Conservation (phyloP, 2,113 vertebrate genomes). For the Ardeotis arabs region DNA sequence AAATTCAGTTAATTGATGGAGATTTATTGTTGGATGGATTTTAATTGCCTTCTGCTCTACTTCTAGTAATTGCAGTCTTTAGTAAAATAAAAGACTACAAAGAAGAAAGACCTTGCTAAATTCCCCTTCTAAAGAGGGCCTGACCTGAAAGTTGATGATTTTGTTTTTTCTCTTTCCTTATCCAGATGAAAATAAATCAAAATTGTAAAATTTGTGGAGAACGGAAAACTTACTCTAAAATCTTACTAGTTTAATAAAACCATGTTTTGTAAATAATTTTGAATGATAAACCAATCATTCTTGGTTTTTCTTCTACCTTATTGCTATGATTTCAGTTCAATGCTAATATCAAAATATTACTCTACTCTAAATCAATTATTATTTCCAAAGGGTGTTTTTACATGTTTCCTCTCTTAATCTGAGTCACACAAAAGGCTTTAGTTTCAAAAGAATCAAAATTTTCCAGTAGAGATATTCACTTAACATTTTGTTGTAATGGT, state of each 20-base stretch:
- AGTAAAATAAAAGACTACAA: not conserved
- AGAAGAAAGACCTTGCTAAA: not conserved
- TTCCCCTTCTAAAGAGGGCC: not conserved
- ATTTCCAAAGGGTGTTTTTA: not conserved
- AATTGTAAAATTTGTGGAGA: not conserved
- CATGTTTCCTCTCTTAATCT: not conserved
- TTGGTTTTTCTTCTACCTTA: fast-evolving
- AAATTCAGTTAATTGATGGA: not conserved
- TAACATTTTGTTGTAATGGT: not conserved
- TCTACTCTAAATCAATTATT: not conserved
- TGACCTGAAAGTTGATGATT: not conserved
- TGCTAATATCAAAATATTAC: not conserved
- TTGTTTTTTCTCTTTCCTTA: not conserved
- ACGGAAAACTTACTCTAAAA: not conserved
- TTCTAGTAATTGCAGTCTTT: not conserved
- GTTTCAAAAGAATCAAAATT: not conserved
- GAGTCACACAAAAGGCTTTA: not conserved
- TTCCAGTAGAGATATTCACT: not conserved
- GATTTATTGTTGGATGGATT: not conserved
- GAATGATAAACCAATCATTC: not conserved
- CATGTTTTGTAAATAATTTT: not conserved
- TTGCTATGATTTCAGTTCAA: not conserved
- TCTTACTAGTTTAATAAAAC: not conserved
- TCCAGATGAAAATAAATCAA: not conserved
- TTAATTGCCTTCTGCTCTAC: not conserved